Percentiles rank a stretch among this genome's conserved stretches.
Conservation (phyloP, 1,140 invertebrate species). For the Coelopa frigida region DNA sequence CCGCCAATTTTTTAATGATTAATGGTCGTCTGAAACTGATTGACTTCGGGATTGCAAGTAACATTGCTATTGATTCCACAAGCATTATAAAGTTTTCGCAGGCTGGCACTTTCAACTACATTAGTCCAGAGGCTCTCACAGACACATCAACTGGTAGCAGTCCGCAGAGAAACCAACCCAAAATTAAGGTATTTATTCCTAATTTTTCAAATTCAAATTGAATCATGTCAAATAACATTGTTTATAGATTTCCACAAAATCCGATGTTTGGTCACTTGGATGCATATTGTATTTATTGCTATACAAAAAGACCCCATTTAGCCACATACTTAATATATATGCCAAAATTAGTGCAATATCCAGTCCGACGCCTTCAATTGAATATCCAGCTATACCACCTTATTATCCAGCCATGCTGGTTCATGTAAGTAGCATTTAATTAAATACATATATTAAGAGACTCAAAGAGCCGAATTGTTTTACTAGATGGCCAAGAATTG, state of each 20-base stretch:
- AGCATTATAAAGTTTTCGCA: conserved; percentile 76
- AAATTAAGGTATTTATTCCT: conserved; percentile 28
- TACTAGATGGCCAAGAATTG: conserved; percentile 62
- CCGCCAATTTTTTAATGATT: conserved; percentile 91
- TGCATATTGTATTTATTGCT: conserved; percentile 93
- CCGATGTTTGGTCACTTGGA: conserved; percentile 96
- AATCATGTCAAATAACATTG: conserved; percentile 10
- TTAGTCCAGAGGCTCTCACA: conserved; percentile 87
- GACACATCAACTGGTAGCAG: conserved; percentile 48
- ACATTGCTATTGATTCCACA: conserved; percentile 80
- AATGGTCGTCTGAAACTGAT: conserved; percentile 86
- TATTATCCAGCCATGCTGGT: conserved; percentile 37
- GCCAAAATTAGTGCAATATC: conserved; percentile 78
- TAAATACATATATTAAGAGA: not conserved
- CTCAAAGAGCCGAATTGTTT: not conserved
- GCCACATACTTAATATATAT: conserved; percentile 67
- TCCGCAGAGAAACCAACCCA: conserved; percentile 39
- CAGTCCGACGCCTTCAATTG: conserved; percentile 65
- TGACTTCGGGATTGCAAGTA: conserved; percentile 96
- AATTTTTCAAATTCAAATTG: not conserved
- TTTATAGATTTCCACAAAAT: conserved; percentile 78
- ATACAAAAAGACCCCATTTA: conserved; percentile 87
- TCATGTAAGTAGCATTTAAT: conserved; percentile 44
- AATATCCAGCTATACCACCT: conserved; percentile 54
- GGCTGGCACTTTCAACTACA: conserved; percentile 90